Evolutionary conservation across 2,888 invertebrate species (phyloP), one percentile per base, ranked within the genome.

Genomic region (Andrena dorsata): DNA sequence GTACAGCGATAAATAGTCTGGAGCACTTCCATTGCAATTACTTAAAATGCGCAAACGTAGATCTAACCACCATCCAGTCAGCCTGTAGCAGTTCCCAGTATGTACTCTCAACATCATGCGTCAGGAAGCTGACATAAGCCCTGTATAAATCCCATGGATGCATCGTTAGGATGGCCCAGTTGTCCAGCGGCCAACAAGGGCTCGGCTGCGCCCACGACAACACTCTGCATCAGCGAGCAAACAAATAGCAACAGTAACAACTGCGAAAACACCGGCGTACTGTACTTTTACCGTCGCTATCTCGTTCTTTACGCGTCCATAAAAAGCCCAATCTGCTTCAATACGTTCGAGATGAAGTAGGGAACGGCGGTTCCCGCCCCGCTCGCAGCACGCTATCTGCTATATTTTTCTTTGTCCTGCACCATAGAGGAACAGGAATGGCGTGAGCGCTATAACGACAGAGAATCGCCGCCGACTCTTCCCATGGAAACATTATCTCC

Each of bases 301-400:
- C 80, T 81, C 79, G 73, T 80, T 76, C 80, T 85, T 85, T 85
- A 85, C 78, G 76, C 80, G 56, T 70, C 60, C 73, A 76, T 84
- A 85, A 85, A 84, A 85, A 84, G 81, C 75, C 84, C 84, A 85
- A 85, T 85, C 81, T 84, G 80, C 78, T 85, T 85, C 77, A 84
- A 85, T 78, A 85, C 72, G 84, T 72, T 65, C 47, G 71, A 51
- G 47, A 32, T 63, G 32, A 63, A 63, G 51, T 35, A 72, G 65
- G 60, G 76, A 49, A 76, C 26, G 41, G n/a, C 58, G 32, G 68
- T 47, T 23, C 23, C 47, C 30, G 23, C 26, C 3, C 35, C 58
- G 47, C 16, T 26, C 30, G 30, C 28, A 60, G 16, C 3, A n/a
- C 35, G 23, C 71, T 49, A 23, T 49, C 61, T 30, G 20, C 41